phyloP scores from a whole-genome alignment of 2,888 invertebrate genomes.

The Drosophila incognita region DNA sequence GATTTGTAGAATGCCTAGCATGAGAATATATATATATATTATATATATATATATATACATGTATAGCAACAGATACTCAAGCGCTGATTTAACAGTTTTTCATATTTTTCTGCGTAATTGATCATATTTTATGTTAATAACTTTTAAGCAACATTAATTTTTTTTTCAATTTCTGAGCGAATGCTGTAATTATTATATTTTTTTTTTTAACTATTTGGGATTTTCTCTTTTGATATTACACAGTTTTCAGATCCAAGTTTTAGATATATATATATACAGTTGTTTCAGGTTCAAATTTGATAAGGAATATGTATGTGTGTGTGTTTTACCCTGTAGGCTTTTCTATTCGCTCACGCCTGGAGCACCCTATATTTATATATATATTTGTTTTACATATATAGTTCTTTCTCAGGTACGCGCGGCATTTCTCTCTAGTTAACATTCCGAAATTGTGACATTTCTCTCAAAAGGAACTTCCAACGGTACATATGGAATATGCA shows the following conservation, averaged over 20 bases:
- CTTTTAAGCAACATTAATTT: neutral
- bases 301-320: conserved; percentile 27
- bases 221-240: conserved; percentile 26
- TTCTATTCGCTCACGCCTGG: conserved; percentile 43
- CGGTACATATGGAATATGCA: conserved; percentile 22
- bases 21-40: conserved; percentile 7
- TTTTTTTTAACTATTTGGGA: neutral
- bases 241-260: conserved; percentile 29
- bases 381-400: conserved; percentile 40
- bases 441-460: conserved; percentile 54
- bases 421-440: conserved; percentile 78
- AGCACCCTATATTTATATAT: conserved; percentile 35
- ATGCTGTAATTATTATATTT: neutral
- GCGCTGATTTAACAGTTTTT: neutral
- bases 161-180: neutral
- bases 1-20: conserved; percentile 7
- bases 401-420: conserved; percentile 69
- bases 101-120: neutral
- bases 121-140: neutral
- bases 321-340: conserved; percentile 56
- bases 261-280: conserved; percentile 39
- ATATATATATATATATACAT: conserved; percentile 16
- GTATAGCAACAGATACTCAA: conserved; percentile 14
- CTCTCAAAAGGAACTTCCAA: conserved; percentile 65
- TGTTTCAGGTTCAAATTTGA: conserved; percentile 43